A percentile compares a stretch with the other conserved stretches of the same genome.
phyloP scores from a whole-genome alignment of 2,888 invertebrate genomes.

The Brenthis ino region DNA sequence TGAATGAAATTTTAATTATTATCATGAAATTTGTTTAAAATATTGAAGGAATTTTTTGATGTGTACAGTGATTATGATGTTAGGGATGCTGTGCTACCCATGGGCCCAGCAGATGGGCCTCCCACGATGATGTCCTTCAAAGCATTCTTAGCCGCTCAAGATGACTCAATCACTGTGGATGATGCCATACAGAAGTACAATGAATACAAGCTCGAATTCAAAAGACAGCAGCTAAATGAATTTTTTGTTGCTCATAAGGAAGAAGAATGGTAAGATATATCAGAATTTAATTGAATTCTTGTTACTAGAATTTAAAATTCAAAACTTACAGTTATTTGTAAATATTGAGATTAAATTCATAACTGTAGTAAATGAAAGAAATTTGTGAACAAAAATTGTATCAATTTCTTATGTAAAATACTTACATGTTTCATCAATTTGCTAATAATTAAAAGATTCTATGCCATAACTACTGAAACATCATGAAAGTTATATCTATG shows the following conservation, averaged over 20 bases:
- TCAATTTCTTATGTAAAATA: slow-evolving; percentile 9
- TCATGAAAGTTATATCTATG: slow-evolving; percentile 17
- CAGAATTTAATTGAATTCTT: neutral
- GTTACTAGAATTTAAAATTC: neutral
- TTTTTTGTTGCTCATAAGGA: slow-evolving; percentile 99
- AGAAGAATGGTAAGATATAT: slow-evolving; percentile 95
- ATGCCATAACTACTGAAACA: slow-evolving; percentile 53
- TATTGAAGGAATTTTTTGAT: slow-evolving; percentile 17
- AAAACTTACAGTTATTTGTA: neutral
- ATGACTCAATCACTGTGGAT: slow-evolving; percentile 98
- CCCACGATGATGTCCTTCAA: slow-evolving; percentile 98
- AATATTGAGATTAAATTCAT: neutral
- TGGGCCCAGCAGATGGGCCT: slow-evolving; percentile 86
- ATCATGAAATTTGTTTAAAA: slow-evolving; percentile 14
- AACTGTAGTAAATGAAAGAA: neutral
- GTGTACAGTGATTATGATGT: slow-evolving; percentile 31
- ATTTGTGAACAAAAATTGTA: neutral
- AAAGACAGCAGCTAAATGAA: slow-evolving; percentile 97
- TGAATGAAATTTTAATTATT: neutral
- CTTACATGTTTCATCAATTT: slow-evolving; percentile 47
- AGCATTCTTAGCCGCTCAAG: slow-evolving; percentile 96
- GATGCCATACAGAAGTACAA: slow-evolving; percentile 98
- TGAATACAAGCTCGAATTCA: slow-evolving; percentile 98
- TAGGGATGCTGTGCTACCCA: slow-evolving; percentile 79
- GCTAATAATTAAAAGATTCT: slow-evolving; percentile 74